These are phyloP conservation scores for Tangara arthus DNA, from an alignment of 2,797 vertebrate species.

Conservation along the genomic window DNA sequence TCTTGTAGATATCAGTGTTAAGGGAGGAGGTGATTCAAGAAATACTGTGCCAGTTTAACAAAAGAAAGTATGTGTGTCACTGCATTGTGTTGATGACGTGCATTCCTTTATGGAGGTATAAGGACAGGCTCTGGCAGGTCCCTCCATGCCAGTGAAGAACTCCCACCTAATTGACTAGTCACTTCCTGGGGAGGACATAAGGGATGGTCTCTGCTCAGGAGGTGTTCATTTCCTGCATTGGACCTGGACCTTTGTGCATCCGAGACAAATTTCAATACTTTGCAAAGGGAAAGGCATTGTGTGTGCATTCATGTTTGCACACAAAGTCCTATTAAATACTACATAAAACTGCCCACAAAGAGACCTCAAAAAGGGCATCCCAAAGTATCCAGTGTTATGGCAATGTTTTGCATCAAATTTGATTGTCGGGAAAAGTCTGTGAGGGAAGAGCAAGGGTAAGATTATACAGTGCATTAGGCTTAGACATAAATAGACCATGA, in stretches of 20 bases:
- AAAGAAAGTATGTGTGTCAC: fast-evolving
- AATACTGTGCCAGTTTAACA: not conserved
- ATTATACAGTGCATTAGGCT: not conserved
- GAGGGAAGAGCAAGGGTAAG: not conserved
- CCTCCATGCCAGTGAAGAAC: not conserved
- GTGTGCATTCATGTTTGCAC: not conserved
- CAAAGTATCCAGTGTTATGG: not conserved
- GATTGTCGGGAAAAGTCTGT: not conserved
- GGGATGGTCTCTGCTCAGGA: not conserved
- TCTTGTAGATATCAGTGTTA: not conserved
- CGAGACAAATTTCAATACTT: not conserved
- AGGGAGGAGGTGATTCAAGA: not conserved
- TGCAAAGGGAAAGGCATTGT: not conserved
- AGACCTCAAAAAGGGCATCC: not conserved
- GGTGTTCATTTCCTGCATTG: fast-evolving
- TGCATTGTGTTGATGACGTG: fast-evolving
- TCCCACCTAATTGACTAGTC: not conserved
- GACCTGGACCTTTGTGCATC: not conserved
- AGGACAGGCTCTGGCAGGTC: not conserved
- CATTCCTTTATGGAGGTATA: not conserved
- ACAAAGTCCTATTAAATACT: not conserved
- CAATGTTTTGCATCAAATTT: not conserved
- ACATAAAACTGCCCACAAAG: not conserved
- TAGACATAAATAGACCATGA: not conserved
- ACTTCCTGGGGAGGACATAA: not conserved